A percentile compares a stretch with the other conserved stretches of the same genome.
Evolutionary conservation across 53 echinoderm and acorn worm genomes (phyloP).

Genomic region (Echinometra lucunter): DNA sequence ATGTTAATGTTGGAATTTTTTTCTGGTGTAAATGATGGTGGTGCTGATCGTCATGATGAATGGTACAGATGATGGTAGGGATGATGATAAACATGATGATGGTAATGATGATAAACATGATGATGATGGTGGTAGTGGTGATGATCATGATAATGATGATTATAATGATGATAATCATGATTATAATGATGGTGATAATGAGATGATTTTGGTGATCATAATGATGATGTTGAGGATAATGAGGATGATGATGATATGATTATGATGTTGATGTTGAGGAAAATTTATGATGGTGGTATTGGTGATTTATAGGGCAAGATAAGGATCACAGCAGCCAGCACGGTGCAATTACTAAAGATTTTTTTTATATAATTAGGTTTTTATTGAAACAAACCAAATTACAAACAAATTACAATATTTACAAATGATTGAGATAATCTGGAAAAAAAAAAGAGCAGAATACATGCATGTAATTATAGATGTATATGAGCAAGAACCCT

Average conservation of each 20-base stretch:
- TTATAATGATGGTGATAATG: too few species aligned
- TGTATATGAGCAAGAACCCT: too few species aligned
- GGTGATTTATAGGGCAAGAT: too few species aligned
- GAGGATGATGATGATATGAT: not conserved
- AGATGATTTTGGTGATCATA: not conserved
- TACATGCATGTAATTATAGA: too few species aligned
- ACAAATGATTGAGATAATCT: too few species aligned
- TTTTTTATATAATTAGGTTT: too few species aligned
- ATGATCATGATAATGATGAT: not conserved
- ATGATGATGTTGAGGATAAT: not conserved
- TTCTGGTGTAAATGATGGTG: not conserved
- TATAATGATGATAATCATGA: not conserved
- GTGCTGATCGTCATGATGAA: not conserved
- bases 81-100: slow-evolving; percentile 2
- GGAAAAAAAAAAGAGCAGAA: too few species aligned
- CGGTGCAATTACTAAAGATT: too few species aligned
- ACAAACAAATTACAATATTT: too few species aligned
- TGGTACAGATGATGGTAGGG: not conserved
- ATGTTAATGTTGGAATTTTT: not conserved
- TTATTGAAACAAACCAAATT: too few species aligned
- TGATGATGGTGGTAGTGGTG: not conserved
- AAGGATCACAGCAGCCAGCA: too few species aligned
- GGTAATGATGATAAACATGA: not conserved
- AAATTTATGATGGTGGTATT: too few species aligned
- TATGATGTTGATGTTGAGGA: not conserved